Percentiles rank a stretch among this genome's conserved stretches.
phyloP scores from a whole-genome alignment of 2,888 invertebrate species.

The Latheticus oryzae region DNA sequence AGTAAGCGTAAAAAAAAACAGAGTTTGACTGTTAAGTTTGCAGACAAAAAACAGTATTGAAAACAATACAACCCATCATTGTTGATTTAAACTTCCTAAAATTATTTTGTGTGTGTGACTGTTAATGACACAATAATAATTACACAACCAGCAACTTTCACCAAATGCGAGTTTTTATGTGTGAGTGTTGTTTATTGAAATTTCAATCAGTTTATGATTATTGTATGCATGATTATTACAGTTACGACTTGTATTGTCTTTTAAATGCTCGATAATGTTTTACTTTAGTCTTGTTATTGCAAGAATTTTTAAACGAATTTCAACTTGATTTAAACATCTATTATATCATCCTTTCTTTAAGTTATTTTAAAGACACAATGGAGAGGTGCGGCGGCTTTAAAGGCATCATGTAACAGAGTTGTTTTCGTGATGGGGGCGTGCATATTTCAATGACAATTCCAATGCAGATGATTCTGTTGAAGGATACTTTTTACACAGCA shows the following conservation, averaged over 20 bases:
- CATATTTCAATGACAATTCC: slow-evolving; percentile 48
- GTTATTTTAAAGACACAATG: slow-evolving; percentile 49
- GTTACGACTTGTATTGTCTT: slow-evolving; percentile 1
- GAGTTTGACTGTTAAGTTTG: slow-evolving; percentile 22
- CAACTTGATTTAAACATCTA: slow-evolving; percentile 35
- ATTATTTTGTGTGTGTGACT: slow-evolving; percentile 20
- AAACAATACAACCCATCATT: slow-evolving; percentile 23
- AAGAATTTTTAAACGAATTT: slow-evolving; percentile 18
- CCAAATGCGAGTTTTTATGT: slow-evolving; percentile 44
- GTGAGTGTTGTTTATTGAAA: slow-evolving; percentile 41
- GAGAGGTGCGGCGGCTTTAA: slow-evolving; percentile 49
- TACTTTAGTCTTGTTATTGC: slow-evolving; percentile 3
- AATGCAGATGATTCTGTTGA: slow-evolving; percentile 45
- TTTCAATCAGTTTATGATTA: slow-evolving; percentile 34
- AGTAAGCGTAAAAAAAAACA: slow-evolving; percentile 30
- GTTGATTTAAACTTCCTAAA: slow-evolving; percentile 29
- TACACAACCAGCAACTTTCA: slow-evolving; percentile 46
- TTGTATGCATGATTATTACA: slow-evolving; percentile 24
- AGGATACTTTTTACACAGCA: slow-evolving; percentile 11
- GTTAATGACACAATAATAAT: slow-evolving; percentile 44
- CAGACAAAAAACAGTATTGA: slow-evolving; percentile 9
- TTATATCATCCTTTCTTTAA: slow-evolving; percentile 24
- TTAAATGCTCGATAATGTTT: slow-evolving; percentile 11
- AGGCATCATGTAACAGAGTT: slow-evolving; percentile 46
- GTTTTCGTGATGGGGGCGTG: slow-evolving; percentile 51